Conservation (phyloP, 1,140 invertebrate species). For the Hylaeus volcanicus region DNA sequence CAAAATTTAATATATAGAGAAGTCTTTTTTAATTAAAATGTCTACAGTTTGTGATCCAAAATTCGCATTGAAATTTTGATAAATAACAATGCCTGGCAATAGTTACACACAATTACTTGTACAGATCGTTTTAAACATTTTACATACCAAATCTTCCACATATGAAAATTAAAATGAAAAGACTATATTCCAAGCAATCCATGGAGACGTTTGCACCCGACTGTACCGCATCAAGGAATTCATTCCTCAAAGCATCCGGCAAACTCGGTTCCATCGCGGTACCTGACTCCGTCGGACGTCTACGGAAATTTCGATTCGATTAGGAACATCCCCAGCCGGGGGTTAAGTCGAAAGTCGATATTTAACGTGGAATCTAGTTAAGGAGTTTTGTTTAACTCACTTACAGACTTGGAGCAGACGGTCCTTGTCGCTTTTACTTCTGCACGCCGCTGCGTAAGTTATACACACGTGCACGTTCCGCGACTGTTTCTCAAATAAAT, state of each 20-base stretch:
- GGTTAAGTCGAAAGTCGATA: constrained; percentile 50
- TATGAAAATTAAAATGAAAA: no score
- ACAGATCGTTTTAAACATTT: no score
- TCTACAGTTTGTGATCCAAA: no score
- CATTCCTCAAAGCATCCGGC: constrained; percentile 28
- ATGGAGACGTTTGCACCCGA: background rate
- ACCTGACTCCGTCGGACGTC: constrained; percentile 56
- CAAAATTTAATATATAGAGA: no score
- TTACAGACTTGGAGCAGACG: constrained; percentile 62
- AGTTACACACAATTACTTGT: no score
- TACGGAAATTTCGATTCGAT: constrained; percentile 61
- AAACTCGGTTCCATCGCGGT: constrained; percentile 54
- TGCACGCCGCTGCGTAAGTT: background rate
- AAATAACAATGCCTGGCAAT: no score
- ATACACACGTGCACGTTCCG: background rate
- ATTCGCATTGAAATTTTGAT: no score
- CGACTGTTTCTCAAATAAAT: constrained; percentile 41
- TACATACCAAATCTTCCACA: no score
- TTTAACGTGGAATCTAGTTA: constrained; percentile 31
- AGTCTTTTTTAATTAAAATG: no score
- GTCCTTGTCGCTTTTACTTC: background rate
- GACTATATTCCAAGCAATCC: no score
- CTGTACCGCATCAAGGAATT: constrained; percentile 30
- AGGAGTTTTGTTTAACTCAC: constrained; percentile 45
- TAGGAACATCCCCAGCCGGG: constrained; percentile 50